Conservation (phyloP, 2,888 invertebrate species). For the Plemyria rubiginata region DNA sequence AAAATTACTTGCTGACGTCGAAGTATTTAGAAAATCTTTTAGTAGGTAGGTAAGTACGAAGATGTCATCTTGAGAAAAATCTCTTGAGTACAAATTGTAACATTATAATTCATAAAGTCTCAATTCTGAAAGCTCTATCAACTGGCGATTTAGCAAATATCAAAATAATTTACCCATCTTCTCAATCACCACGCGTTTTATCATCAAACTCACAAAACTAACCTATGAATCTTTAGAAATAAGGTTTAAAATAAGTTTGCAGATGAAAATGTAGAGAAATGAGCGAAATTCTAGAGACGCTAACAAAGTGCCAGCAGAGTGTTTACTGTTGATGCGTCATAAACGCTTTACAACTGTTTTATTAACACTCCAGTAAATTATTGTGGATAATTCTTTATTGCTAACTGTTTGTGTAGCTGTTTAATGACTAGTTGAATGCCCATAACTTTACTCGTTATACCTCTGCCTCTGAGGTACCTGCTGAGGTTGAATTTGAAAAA, state of each 20-base stretch:
- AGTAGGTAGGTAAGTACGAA: too few species aligned
- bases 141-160: slow-evolving; percentile 37
- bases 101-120: slow-evolving; percentile 9
- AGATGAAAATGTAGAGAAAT: background rate
- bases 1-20: too few species aligned
- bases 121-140: slow-evolving; percentile 21
- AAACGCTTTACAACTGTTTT: slow-evolving; percentile 62
- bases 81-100: slow-evolving; percentile 6
- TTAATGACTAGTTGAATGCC: slow-evolving; percentile 1
- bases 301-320: slow-evolving; percentile 56
- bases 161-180: slow-evolving; percentile 29
- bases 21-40: too few species aligned
- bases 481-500: background rate
- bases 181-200: background rate
- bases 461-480: background rate
- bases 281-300: slow-evolving; percentile 7
- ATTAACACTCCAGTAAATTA: slow-evolving; percentile 52
- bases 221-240: background rate
- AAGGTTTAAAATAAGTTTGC: background rate
- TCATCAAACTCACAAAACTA: background rate
- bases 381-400: slow-evolving; percentile 36
- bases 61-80: background rate
- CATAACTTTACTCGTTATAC: background rate
- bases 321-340: slow-evolving; percentile 60
- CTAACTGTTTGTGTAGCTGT: background rate